These are phyloP conservation scores for Drymodes brunneopygia DNA, from an alignment of 2,113 vertebrate species.

Conservation along the genomic window DNA sequence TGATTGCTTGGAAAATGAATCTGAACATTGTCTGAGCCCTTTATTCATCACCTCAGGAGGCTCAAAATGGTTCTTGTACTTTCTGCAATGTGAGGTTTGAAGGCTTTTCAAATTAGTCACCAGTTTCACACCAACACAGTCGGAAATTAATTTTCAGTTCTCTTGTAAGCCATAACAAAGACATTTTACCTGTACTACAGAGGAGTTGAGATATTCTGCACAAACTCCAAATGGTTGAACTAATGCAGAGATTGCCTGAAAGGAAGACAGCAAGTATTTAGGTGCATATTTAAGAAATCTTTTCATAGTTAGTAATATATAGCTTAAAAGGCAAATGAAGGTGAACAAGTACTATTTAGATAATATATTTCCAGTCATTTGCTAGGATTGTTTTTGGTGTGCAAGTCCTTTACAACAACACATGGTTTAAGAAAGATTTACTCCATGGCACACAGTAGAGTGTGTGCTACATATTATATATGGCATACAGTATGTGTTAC, in stretches of 20 bases:
- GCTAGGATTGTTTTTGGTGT: neutral
- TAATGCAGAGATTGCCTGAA: slow-evolving; percentile 90
- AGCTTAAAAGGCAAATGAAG: neutral
- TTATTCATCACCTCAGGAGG: neutral
- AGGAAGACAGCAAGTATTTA: slow-evolving; percentile 14
- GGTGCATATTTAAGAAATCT: neutral
- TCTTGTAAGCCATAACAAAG: neutral
- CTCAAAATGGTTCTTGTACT: neutral
- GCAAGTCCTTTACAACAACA: neutral
- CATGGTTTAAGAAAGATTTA: neutral
- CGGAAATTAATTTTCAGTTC: neutral
- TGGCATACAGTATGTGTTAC: neutral
- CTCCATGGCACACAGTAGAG: neutral
- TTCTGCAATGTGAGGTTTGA: neutral
- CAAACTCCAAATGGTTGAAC: slow-evolving; percentile 94
- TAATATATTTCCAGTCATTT: neutral
- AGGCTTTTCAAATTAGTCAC: neutral
- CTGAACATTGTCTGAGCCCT: neutral
- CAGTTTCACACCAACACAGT: neutral
- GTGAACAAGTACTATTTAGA: neutral
- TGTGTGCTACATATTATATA: neutral
- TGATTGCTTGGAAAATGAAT: neutral
- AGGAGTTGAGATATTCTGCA: slow-evolving; percentile 95
- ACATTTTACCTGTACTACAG: slow-evolving; percentile 88
- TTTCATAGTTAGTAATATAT: neutral